A percentile compares a stretch with the other conserved stretches of the same genome.
Conservation (phyloP, 2,113 vertebrate genomes). For the Sinocyclocheilus grahami region DNA sequence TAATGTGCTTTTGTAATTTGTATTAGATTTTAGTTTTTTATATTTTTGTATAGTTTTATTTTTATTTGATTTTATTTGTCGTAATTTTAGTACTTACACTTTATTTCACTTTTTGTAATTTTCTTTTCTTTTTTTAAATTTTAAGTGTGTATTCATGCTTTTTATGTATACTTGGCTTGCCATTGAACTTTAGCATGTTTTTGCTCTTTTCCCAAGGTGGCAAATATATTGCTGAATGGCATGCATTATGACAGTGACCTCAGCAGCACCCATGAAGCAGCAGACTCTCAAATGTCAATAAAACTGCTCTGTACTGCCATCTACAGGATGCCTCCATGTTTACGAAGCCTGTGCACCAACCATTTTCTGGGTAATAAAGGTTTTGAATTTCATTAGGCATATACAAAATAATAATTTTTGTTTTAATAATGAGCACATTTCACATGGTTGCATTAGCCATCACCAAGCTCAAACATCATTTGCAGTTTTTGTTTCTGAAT, state of each 20-base stretch:
- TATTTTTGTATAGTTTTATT: no score
- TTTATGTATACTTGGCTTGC: background rate
- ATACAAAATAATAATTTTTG: background rate
- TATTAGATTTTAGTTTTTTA: no score
- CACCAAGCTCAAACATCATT: no score
- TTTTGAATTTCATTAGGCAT: background rate
- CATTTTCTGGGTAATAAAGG: conserved; percentile 92
- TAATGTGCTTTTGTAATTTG: no score
- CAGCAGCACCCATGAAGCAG: conserved; percentile 76
- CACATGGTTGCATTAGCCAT: background rate
- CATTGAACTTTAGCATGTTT: background rate
- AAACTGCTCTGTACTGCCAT: conserved; percentile 88
- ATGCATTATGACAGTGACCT: conserved; percentile 93
- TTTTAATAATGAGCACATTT: background rate
- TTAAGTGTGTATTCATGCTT: no score
- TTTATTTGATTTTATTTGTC: no score
- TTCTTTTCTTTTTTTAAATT: no score
- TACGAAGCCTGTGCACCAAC: conserved; percentile 94
- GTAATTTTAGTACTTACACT: no score
- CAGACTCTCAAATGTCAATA: conserved; percentile 86
- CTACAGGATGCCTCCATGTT: conserved; percentile 92
- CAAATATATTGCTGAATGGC: conserved; percentile 93
- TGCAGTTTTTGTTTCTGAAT: no score
- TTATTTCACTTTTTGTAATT: background rate
- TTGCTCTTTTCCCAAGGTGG: conserved; percentile 79